phyloP scores from a whole-genome alignment of 2,797 vertebrate species.

The Antennarius maculatus region DNA sequence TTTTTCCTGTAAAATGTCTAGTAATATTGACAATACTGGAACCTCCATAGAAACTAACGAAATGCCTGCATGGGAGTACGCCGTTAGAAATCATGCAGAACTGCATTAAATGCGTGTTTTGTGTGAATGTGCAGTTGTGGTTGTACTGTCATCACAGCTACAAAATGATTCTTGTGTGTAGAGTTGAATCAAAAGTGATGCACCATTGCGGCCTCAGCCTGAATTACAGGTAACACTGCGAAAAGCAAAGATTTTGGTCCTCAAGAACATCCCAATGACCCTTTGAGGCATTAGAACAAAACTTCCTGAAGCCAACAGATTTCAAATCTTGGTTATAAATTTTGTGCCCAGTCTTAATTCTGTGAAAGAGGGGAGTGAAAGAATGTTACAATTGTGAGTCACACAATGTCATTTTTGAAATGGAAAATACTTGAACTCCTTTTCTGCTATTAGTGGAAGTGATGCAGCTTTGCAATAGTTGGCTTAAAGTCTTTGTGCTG shows the following conservation, averaged over 20 bases:
- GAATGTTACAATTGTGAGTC: constrained; percentile 17
- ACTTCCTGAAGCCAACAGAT: constrained; percentile 3
- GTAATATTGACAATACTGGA: background rate
- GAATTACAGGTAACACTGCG: background rate
- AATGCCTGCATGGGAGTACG: background rate
- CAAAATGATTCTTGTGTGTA: background rate
- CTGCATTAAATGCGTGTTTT: background rate
- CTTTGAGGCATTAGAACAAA: constrained; percentile 15
- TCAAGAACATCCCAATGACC: constrained; percentile 2
- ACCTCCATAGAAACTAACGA: background rate
- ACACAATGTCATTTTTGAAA: constrained; percentile 22
- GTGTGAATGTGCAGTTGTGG: background rate
- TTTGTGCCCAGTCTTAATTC: constrained; percentile 9
- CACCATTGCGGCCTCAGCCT: background rate
- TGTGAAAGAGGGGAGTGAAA: background rate
- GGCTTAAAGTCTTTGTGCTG: constrained; percentile 18
- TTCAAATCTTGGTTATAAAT: constrained; percentile 2
- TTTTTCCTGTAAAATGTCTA: background rate
- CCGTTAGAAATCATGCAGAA: background rate
- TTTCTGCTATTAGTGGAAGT: constrained; percentile 4
- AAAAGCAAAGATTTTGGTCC: background rate
- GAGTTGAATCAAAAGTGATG: background rate
- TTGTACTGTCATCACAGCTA: background rate
- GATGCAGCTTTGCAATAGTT: constrained; percentile 15
- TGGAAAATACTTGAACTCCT: constrained; percentile 17